A percentile compares a stretch with the other conserved stretches of the same genome.
These are phyloP conservation scores for Triplophysa tibetana DNA, from an alignment of 2,113 vertebrate genomes.

Conservation along the genomic window DNA sequence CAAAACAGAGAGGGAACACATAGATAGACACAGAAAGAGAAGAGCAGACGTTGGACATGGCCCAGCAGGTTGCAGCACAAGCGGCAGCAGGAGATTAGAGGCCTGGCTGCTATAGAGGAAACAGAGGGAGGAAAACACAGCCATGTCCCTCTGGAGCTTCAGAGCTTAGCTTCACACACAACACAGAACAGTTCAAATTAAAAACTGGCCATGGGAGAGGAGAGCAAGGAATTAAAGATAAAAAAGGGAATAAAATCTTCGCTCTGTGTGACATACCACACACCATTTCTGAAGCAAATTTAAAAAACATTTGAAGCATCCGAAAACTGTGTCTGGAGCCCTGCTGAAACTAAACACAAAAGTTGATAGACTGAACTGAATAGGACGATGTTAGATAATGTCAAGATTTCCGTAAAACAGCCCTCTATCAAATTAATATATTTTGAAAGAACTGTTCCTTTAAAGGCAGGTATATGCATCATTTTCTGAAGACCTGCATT, in stretches of 20 bases:
- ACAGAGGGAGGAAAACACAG: conserved; percentile 25
- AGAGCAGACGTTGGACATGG: conserved; percentile 15
- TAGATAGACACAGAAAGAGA: not conserved
- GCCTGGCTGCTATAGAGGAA: conserved; percentile 23
- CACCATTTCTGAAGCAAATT: not conserved
- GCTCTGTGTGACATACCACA: not conserved
- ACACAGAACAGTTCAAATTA: conserved; percentile 1
- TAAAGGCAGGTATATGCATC: too few species aligned
- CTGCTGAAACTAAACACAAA: not conserved
- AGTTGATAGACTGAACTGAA: not conserved
- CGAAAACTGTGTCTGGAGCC: not conserved
- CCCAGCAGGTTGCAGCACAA: conserved; percentile 35
- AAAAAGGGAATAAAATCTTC: not conserved
- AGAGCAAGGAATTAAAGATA: not conserved
- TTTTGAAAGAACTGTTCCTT: too few species aligned
- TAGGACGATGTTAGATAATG: too few species aligned
- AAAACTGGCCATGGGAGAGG: conserved; percentile 1
- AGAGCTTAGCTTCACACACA: not conserved
- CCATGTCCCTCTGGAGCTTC: not conserved
- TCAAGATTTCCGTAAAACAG: too few species aligned
- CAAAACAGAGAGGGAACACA: not conserved
- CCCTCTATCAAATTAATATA: too few species aligned
- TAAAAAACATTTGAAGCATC: not conserved
- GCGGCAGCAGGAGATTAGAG: conserved; percentile 39
- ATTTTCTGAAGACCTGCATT: too few species aligned